Conservation (phyloP, 2,797 vertebrate species). For the Coreius guichenoti region DNA sequence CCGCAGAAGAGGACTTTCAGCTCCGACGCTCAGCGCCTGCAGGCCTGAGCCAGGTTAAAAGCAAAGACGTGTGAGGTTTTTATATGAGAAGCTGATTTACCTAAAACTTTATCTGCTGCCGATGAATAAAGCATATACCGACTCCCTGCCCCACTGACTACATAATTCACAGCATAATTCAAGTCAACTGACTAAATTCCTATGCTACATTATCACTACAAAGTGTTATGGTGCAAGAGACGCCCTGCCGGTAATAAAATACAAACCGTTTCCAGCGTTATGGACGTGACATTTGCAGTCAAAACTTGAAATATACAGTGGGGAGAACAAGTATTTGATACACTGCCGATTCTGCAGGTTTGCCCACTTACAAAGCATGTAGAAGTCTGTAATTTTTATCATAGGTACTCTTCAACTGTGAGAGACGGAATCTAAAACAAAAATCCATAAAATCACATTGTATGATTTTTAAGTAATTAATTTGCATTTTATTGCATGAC, state of each 20-base stretch:
- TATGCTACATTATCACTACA: neutral
- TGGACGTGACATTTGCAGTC: too few species aligned
- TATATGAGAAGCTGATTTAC: constrained; percentile 12
- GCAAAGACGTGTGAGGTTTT: neutral
- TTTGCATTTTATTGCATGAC: too few species aligned
- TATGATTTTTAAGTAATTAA: too few species aligned
- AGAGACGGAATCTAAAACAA: too few species aligned
- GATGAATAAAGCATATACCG: constrained; percentile 68
- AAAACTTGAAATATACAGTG: too few species aligned
- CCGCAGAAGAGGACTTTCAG: neutral
- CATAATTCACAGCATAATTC: constrained; percentile 65
- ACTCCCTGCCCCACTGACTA: constrained; percentile 58
- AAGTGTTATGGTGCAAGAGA: constrained; percentile 8
- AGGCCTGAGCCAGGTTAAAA: constrained; percentile 20
- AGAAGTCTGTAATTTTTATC: too few species aligned
- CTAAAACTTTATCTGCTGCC: constrained; percentile 19
- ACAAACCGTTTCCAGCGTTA: neutral
- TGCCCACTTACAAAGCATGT: too few species aligned
- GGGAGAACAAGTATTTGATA: too few species aligned
- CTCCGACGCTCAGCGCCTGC: neutral
- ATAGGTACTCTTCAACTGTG: too few species aligned
- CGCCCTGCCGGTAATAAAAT: neutral
- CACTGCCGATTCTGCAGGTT: too few species aligned
- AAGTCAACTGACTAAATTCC: constrained; percentile 47
- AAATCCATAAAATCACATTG: too few species aligned